Percentiles rank a stretch among this genome's conserved stretches.
phyloP scores from a whole-genome alignment of 2,888 invertebrate species.

The Drosophila subsilvestris region DNA sequence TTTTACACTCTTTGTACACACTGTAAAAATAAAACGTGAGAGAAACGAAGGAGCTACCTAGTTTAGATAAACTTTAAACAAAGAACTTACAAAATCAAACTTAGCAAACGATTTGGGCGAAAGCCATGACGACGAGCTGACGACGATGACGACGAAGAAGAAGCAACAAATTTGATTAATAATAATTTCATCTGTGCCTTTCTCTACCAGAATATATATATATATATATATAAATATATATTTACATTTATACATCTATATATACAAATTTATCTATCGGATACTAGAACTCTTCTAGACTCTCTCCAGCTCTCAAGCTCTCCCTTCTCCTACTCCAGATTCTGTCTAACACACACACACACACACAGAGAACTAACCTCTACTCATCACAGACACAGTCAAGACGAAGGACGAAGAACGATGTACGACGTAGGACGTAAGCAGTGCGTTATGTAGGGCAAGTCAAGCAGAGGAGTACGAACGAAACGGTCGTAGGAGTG shows the following conservation, averaged over 20 bases:
- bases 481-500: background rate
- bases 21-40: constrained; percentile 25
- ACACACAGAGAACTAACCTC: constrained; percentile 2
- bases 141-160: constrained; percentile 40
- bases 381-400: constrained; percentile 6
- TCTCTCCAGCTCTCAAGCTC: constrained; percentile 3
- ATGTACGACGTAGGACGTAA: background rate
- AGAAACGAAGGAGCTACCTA: constrained; percentile 25
- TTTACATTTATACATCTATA: constrained; percentile 30
- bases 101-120: constrained; percentile 46
- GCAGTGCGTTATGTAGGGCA: constrained; percentile 25
- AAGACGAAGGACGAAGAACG: background rate
- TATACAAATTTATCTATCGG: constrained; percentile 52
- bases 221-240: constrained; percentile 37
- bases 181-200: constrained; percentile 83
- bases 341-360: constrained; percentile 8
- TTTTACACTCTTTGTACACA: constrained; percentile 73
- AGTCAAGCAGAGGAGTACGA: constrained; percentile 7
- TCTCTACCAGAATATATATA: constrained; percentile 67
- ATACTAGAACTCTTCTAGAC: constrained; percentile 5
- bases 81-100: constrained; percentile 57
- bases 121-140: constrained; percentile 41
- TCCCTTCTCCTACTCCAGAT: constrained; percentile 17
- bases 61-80: constrained; percentile 66
- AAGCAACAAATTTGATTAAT: constrained; percentile 66